Conservation (phyloP, 92 coral and sea anemone species). For the Metridium senile region DNA sequence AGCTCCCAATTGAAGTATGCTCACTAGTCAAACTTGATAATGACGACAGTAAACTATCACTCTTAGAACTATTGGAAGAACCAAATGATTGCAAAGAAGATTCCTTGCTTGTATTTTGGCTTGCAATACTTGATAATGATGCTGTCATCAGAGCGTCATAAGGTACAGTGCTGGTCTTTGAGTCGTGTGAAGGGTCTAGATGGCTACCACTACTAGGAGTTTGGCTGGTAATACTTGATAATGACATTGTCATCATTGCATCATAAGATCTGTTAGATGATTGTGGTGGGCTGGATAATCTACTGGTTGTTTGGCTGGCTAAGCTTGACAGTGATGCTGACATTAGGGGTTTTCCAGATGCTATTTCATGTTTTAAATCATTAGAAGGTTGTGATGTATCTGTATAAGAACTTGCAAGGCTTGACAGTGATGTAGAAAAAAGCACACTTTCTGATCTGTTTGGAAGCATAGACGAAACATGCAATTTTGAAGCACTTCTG, state of each 20-base stretch:
- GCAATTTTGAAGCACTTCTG: background rate
- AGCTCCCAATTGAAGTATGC: background rate
- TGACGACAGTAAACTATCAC: too few relatives aligned
- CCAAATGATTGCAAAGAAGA: too few relatives aligned
- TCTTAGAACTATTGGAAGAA: too few relatives aligned
- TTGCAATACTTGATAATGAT: constrained; percentile 26
- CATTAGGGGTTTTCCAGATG: background rate
- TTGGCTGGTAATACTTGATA: constrained; percentile 17
- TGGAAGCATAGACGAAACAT: background rate
- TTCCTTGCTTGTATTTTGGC: background rate
- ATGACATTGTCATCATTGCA: constrained; percentile 5
- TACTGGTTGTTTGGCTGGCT: background rate
- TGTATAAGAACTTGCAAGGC: constrained; percentile 12
- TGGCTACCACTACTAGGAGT: too few relatives aligned
- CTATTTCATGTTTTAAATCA: too few relatives aligned
- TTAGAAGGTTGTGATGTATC: too few relatives aligned
- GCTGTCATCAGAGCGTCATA: constrained; percentile 1
- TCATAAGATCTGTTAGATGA: background rate
- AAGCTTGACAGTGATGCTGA: background rate
- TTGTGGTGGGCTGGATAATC: background rate
- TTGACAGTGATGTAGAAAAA: background rate
- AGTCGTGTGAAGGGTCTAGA: background rate
- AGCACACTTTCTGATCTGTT: background rate
- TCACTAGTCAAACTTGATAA: constrained; percentile 15
- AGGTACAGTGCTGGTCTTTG: background rate